Percentiles rank a stretch among this genome's conserved stretches.
These are phyloP conservation scores for Chiloscyllium punctatum DNA, from an alignment of 2,797 vertebrate genomes.

Conservation along the genomic window DNA sequence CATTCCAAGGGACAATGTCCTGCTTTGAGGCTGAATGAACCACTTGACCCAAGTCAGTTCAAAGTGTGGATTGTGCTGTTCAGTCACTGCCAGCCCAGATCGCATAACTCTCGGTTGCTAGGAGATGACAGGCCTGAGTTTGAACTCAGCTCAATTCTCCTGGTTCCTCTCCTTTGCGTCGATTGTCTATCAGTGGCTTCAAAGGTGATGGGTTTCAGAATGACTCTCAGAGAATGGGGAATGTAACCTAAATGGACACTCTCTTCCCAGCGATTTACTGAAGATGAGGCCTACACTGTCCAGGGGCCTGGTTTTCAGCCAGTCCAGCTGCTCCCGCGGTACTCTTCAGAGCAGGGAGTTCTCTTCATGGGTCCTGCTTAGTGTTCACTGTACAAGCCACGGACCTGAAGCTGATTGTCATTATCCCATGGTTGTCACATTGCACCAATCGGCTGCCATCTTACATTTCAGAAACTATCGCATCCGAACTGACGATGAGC, in stretches of 20 bases:
- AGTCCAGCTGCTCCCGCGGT: too few species aligned
- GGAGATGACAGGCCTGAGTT: background rate
- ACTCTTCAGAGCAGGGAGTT: too few species aligned
- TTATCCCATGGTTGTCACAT: background rate
- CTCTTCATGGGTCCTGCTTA: background rate
- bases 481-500: too few species aligned
- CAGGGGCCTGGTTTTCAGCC: too few species aligned
- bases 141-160: background rate
- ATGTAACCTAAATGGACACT: too few species aligned
- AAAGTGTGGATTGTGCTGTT: background rate
- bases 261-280: too few species aligned
- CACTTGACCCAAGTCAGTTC: background rate
- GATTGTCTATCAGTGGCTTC: background rate
- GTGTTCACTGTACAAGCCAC: background rate
- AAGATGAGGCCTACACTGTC: too few species aligned
- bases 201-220: too few species aligned
- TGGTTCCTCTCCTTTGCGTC: too few species aligned
- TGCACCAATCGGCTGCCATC: background rate
- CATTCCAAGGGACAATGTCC: background rate
- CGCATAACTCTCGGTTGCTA: background rate
- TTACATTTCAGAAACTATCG: background rate
- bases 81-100: background rate
- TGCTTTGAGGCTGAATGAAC: background rate
- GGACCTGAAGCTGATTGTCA: background rate
- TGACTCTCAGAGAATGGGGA: too few species aligned